Percentiles rank a stretch among this genome's conserved stretches.
These are phyloP conservation scores for Drosophila fungiperda DNA, from an alignment of 2,888 invertebrate species.

Conservation along the genomic window DNA sequence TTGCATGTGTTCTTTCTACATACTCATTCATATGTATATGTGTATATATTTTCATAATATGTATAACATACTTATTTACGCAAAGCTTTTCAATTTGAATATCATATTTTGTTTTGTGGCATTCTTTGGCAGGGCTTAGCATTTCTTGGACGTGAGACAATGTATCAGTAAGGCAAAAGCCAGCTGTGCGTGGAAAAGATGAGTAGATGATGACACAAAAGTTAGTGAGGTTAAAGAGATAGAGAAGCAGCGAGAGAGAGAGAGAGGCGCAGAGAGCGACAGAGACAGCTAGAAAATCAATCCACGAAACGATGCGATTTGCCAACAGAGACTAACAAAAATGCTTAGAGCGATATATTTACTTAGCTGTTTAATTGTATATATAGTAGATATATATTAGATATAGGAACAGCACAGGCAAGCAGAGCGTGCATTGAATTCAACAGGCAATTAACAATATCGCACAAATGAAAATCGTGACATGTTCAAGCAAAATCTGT, in stretches of 20 bases:
- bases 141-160: conserved; percentile 80
- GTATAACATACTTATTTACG: conserved; percentile 57
- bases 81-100: conserved; percentile 73
- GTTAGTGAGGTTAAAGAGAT: conserved; percentile 23
- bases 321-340: conserved; percentile 20
- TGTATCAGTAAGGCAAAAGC: conserved; percentile 80
- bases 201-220: conserved; percentile 48
- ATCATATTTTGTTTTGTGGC: conserved; percentile 66
- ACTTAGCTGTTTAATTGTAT: neutral
- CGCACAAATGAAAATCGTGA: conserved; percentile 42
- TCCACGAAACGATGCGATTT: conserved; percentile 17
- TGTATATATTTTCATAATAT: conserved; percentile 40
- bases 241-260: conserved; percentile 14
- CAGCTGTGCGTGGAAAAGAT: conserved; percentile 80
- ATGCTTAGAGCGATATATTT: conserved; percentile 3
- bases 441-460: conserved; percentile 44
- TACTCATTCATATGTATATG: conserved; percentile 55
- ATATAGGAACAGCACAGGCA: conserved; percentile 46
- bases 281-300: conserved; percentile 17
- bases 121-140: conserved; percentile 70
- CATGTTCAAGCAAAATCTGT: conserved; percentile 39
- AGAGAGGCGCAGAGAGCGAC: conserved; percentile 6
- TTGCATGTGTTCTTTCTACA: conserved; percentile 15
- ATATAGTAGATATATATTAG: neutral
- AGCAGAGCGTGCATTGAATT: conserved; percentile 56